Conservation (phyloP, 37 sponge, comb jelly and placozoan genomes). For the Ephydatia muelleri region DNA sequence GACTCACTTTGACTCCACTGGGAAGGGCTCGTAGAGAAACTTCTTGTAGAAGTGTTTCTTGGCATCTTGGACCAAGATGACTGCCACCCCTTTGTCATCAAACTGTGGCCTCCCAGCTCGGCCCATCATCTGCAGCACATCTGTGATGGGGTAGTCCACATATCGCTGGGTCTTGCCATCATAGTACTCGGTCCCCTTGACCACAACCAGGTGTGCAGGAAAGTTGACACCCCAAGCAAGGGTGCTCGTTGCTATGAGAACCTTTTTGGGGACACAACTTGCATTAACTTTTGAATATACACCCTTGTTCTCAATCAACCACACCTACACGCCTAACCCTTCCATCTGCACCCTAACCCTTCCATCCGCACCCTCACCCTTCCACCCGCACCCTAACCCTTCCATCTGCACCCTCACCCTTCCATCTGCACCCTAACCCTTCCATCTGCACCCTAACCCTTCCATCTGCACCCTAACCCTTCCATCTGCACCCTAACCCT, state of each 20-base stretch:
- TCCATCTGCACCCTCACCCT: no score
- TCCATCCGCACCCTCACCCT: no score
- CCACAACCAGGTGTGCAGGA: slow-evolving; percentile 97
- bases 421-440: no score
- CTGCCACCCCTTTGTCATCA: slow-evolving; percentile 93
- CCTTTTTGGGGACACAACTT: slow-evolving; percentile 32
- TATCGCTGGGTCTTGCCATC: slow-evolving; percentile 96
- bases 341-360: no score
- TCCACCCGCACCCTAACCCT: no score
- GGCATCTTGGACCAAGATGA: slow-evolving; percentile 93
- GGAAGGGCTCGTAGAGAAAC: slow-evolving; percentile 99
- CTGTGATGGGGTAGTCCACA: slow-evolving; percentile 98
- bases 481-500: no score
- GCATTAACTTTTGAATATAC: no score
- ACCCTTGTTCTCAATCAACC: no score
- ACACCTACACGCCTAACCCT: no score
- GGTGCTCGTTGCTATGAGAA: slow-evolving; percentile 93
- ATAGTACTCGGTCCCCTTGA: slow-evolving; percentile 98
- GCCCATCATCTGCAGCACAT: slow-evolving; percentile 99
- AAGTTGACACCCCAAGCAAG: slow-evolving; percentile 99
- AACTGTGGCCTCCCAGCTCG: slow-evolving; percentile 99
- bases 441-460: no score
- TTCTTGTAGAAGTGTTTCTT: slow-evolving; percentile 99
- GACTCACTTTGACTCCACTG: slow-evolving; percentile 94
- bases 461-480: no score